Evolutionary conservation across 2,113 vertebrate genomes (phyloP).

Genomic region (Thymallus thymallus): DNA sequence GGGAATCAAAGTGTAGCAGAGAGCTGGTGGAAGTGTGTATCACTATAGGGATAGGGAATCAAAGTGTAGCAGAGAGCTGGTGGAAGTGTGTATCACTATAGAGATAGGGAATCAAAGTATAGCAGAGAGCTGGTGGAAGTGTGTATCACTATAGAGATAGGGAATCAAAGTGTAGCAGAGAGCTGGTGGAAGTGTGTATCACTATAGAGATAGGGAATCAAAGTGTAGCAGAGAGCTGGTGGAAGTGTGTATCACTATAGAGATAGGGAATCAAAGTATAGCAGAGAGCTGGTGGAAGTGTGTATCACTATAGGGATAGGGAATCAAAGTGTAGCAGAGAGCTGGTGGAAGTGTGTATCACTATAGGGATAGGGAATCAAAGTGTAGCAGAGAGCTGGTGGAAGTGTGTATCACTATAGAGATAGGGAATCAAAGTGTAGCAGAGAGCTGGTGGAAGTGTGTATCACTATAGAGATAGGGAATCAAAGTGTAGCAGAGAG

Average conservation of each 20-base stretch:
- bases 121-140: conserved; percentile 71
- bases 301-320: conserved; percentile 79
- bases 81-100: conserved; percentile 77
- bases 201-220: conserved; percentile 84
- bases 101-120: conserved; percentile 85
- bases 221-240: conserved; percentile 74
- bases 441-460: conserved; percentile 72
- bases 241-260: conserved; percentile 77
- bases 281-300: conserved; percentile 72
- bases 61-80: conserved; percentile 76
- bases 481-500: conserved; percentile 82
- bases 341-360: conserved; percentile 75
- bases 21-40: conserved; percentile 74
- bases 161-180: conserved; percentile 80
- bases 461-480: conserved; percentile 79
- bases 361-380: conserved; percentile 85
- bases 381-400: conserved; percentile 72
- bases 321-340: conserved; percentile 82
- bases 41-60: conserved; percentile 83
- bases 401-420: conserved; percentile 78
- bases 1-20: conserved; percentile 81
- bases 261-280: conserved; percentile 84
- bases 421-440: conserved; percentile 83
- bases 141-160: conserved; percentile 79
- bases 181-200: conserved; percentile 75